Conservation (phyloP, 2,113 vertebrate species). For the Calyptomena viridis region DNA sequence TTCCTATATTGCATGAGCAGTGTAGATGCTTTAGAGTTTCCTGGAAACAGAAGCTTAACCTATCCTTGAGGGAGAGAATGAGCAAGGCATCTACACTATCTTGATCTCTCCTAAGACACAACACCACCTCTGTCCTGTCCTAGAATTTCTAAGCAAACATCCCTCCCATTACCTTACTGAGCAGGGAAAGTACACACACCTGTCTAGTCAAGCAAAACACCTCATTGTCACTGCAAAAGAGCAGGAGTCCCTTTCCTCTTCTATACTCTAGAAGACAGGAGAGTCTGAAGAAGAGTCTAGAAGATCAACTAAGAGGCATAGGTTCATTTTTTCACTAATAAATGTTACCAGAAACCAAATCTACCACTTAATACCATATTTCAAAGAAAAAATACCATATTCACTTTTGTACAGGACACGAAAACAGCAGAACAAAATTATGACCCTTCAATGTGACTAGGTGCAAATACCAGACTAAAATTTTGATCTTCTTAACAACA, state of each 20-base stretch:
- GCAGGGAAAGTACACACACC: neutral
- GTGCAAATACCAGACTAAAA: neutral
- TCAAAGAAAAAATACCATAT: neutral
- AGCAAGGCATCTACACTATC: neutral
- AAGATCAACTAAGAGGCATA: neutral
- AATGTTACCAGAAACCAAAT: neutral
- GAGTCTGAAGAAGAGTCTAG: neutral
- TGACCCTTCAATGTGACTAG: neutral
- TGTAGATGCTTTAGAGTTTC: neutral
- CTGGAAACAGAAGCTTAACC: neutral
- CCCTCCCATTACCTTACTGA: neutral
- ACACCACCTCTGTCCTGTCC: neutral
- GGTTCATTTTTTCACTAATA: neutral
- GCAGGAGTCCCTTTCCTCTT: neutral
- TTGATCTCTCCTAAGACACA: neutral
- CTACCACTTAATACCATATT: neutral
- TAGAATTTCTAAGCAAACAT: neutral
- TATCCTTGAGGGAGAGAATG: neutral
- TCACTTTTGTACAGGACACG: neutral
- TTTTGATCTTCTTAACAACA: neutral
- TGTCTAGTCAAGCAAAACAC: neutral
- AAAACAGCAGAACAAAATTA: neutral
- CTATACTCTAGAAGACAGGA: neutral
- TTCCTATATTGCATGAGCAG: neutral
- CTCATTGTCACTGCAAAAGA: neutral